phyloP scores from a whole-genome alignment of 2,797 vertebrate species.

The Darevskia mixta region DNA sequence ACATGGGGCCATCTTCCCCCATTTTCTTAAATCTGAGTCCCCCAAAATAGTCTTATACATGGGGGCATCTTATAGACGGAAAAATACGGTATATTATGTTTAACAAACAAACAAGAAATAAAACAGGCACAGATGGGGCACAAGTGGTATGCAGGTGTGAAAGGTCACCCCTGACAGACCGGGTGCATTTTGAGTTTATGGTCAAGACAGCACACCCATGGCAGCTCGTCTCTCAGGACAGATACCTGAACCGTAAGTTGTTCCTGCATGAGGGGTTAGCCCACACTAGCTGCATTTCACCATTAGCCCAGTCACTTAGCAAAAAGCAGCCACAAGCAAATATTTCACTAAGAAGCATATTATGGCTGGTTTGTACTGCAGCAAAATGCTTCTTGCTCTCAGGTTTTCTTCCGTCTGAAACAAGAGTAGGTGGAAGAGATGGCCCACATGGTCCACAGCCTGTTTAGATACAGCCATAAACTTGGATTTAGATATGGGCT shows the following conservation, averaged over 20 bases:
- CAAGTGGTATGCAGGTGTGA: slow-evolving; percentile 40
- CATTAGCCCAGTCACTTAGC: slow-evolving; percentile 15
- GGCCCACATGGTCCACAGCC: rapidly evolving
- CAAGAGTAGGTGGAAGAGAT: slow-evolving; percentile 5
- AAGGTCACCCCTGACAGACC: slow-evolving; percentile 34
- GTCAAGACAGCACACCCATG: slow-evolving; percentile 28
- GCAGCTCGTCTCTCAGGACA: slow-evolving; percentile 44
- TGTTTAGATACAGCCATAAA: neutral
- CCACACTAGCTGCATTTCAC: slow-evolving; percentile 56
- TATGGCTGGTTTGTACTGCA: slow-evolving; percentile 57
- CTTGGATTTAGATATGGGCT: slow-evolving; percentile 41
- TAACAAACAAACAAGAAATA: slow-evolving; percentile 37
- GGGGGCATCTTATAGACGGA: no score
- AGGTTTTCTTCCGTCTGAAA: slow-evolving; percentile 23
- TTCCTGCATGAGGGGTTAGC: slow-evolving; percentile 51
- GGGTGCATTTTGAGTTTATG: neutral
- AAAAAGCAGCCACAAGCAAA: slow-evolving; percentile 65
- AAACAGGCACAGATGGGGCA: slow-evolving; percentile 41
- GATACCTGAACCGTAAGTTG: slow-evolving; percentile 25
- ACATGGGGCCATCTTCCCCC: no score
- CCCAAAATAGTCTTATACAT: no score
- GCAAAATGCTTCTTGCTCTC: slow-evolving; percentile 45
- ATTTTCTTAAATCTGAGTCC: no score
- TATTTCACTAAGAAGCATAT: slow-evolving; percentile 57
- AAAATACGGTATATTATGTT: slow-evolving; percentile 3